Evolutionary conservation across 2,888 invertebrate species (phyloP).

Genomic region (Asteroscopus sphinx): DNA sequence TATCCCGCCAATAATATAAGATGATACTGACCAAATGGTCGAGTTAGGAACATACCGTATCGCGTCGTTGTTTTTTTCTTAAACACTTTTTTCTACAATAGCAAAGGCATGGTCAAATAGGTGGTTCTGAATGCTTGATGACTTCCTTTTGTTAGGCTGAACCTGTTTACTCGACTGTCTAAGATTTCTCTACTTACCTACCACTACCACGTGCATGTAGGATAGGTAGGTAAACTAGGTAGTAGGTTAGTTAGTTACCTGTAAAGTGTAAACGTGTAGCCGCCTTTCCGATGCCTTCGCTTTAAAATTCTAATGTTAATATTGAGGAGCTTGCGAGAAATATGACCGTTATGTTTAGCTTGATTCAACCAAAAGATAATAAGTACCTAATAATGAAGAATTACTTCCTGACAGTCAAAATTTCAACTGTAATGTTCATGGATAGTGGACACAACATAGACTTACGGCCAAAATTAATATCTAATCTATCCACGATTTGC

Average conservation of each 20-base stretch:
- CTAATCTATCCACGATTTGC: no score
- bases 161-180: conserved; percentile 20
- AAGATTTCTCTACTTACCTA: conserved; percentile 5
- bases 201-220: no score
- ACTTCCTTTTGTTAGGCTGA: conserved; percentile 7
- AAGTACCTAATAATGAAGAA: no score
- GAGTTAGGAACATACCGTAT: conserved; percentile 19
- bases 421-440: no score
- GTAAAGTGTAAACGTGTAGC: conserved; percentile 8
- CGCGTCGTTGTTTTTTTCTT: conserved; percentile 22
- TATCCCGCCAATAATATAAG: background rate
- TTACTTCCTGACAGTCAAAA: no score
- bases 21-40: background rate
- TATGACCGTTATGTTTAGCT: no score
- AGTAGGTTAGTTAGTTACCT: no score
- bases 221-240: no score
- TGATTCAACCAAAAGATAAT: no score
- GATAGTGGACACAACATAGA: no score
- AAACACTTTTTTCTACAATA: conserved; percentile 5
- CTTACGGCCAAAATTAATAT: no score
- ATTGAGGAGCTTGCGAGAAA: background rate
- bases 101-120: conserved; percentile 3
- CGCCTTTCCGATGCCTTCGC: background rate
- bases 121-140: background rate
- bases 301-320: background rate